Evolutionary conservation across 2,797 vertebrate genomes (phyloP).

Genomic region (Moxostoma hubbsi): DNA sequence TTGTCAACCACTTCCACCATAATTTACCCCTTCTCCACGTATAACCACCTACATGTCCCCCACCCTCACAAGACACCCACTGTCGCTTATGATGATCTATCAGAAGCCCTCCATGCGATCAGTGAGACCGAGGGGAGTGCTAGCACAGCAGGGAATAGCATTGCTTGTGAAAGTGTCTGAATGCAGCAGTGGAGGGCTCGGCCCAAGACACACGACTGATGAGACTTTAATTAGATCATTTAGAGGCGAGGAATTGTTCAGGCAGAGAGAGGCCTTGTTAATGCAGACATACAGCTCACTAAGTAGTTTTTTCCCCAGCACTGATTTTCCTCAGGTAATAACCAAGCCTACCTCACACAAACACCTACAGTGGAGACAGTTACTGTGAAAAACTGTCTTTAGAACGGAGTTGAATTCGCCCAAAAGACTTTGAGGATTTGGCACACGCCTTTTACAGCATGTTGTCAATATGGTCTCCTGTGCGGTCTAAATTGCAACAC

Average conservation of each 20-base stretch:
- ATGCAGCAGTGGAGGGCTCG: constrained; percentile 41
- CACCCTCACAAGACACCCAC: constrained; percentile 44
- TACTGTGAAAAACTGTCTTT: constrained; percentile 10
- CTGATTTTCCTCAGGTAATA: constrained; percentile 51
- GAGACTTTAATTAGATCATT: constrained; percentile 64
- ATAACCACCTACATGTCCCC: constrained; percentile 23
- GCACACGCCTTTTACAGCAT: constrained; percentile 6
- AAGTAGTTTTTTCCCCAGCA: constrained; percentile 47
- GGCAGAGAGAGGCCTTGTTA: constrained; percentile 59
- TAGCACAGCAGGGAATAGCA: constrained; percentile 30
- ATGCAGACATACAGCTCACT: constrained; percentile 56
- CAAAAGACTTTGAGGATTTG: constrained; percentile 18
- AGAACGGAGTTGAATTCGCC: background rate
- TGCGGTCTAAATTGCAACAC: constrained; percentile 2
- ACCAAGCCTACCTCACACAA: constrained; percentile 18
- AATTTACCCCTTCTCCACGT: constrained; percentile 5
- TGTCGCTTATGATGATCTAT: constrained; percentile 44
- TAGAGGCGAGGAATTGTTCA: constrained; percentile 57
- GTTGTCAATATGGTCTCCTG: constrained; percentile 14
- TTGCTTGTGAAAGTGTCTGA: constrained; percentile 36
- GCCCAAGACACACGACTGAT: constrained; percentile 53
- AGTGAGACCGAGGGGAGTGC: constrained; percentile 39
- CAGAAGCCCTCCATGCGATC: constrained; percentile 45
- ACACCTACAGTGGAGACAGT: constrained; percentile 13
- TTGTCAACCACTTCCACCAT: constrained; percentile 14